Evolutionary conservation across 2,888 invertebrate genomes (phyloP).

Genomic region (Tiliacea aurago): DNA sequence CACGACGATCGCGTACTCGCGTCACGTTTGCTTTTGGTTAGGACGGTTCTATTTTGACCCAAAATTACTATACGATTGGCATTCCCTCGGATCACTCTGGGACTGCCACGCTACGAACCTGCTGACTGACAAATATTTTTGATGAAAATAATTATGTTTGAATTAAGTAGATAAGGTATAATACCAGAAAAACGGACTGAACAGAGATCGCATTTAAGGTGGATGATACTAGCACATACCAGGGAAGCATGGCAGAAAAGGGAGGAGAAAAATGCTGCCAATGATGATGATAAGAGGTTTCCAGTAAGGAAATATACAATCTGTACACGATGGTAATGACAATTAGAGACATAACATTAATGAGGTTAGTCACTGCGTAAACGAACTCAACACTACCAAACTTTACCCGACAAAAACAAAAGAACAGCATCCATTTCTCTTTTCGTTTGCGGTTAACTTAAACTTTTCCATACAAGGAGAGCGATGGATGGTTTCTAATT

Average conservation of each 20-base stretch:
- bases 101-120: not conserved
- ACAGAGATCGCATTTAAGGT: too few relatives aligned
- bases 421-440: not conserved
- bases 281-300: not conserved
- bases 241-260: not conserved
- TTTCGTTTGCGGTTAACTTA: not conserved
- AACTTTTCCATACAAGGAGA: not conserved
- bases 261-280: not conserved
- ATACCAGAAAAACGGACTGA: too few relatives aligned
- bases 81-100: not conserved
- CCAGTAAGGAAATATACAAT: not conserved
- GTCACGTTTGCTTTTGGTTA: not conserved
- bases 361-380: not conserved
- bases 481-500: constrained; percentile 10
- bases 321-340: not conserved
- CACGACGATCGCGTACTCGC: not conserved
- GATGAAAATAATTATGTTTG: too few relatives aligned
- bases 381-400: not conserved
- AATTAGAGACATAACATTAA: constrained; percentile 3
- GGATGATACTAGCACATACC: not conserved
- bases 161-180: too few relatives aligned
- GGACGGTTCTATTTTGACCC: not conserved
- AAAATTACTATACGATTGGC: not conserved
- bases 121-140: not conserved
- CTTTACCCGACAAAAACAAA: not conserved